A percentile compares a stretch with the other conserved stretches of the same genome.
These are phyloP conservation scores for Sinopyrophorus schimmeli DNA, from an alignment of 2,888 invertebrate species.

Conservation along the genomic window DNA sequence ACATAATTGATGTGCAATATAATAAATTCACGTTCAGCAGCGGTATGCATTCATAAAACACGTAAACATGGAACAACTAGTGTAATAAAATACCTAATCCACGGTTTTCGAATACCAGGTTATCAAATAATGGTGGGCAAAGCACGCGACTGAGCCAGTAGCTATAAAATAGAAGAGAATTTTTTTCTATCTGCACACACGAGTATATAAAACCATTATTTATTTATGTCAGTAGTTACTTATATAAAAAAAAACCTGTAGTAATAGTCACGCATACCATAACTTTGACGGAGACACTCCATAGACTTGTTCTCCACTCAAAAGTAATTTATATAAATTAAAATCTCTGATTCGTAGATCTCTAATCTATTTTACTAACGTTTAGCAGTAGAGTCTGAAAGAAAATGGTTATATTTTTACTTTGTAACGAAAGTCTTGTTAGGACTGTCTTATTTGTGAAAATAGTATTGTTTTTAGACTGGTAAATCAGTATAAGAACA, in stretches of 20 bases:
- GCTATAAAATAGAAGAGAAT: constrained; percentile 22
- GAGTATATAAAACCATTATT: constrained; percentile 22
- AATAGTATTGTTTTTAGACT: too few relatives aligned
- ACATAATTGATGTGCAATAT: constrained; percentile 19
- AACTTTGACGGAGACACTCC: constrained; percentile 10
- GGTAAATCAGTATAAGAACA: too few relatives aligned
- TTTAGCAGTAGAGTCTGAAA: too few relatives aligned
- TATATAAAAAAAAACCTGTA: constrained; percentile 18
- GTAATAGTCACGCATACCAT: constrained; percentile 20
- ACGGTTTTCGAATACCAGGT: constrained; percentile 24
- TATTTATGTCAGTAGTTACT: constrained; percentile 22
- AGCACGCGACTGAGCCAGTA: constrained; percentile 27
- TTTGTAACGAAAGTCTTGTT: too few relatives aligned
- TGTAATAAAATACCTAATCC: constrained; percentile 27
- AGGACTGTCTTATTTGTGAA: too few relatives aligned
- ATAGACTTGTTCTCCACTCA: neutral
- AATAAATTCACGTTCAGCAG: constrained; percentile 15
- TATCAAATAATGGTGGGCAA: constrained; percentile 25
- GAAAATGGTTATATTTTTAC: too few relatives aligned
- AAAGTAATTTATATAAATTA: too few relatives aligned
- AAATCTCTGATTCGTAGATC: too few relatives aligned
- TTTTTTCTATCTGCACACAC: constrained; percentile 21
- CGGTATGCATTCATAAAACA: constrained; percentile 18
- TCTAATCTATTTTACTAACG: too few relatives aligned
- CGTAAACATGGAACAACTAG: constrained; percentile 21